Conservation (phyloP, 2,888 invertebrate genomes). For the Philereme transversata region DNA sequence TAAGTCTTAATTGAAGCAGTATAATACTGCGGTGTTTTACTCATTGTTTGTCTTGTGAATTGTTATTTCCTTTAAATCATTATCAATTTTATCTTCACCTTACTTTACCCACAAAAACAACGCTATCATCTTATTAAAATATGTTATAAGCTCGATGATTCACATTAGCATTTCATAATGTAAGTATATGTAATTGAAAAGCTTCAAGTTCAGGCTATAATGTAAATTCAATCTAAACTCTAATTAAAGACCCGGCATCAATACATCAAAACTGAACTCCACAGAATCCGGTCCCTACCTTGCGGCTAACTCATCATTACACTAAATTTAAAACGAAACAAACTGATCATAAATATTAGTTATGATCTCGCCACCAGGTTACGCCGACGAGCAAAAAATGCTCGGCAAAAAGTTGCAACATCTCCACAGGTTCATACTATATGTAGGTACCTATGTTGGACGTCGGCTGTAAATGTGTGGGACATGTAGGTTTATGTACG, state of each 20-base stretch:
- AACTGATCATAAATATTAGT: constrained; percentile 72
- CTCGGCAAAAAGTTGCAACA: constrained; percentile 51
- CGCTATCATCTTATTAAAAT: too few relatives aligned
- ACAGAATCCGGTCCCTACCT: constrained; percentile 30
- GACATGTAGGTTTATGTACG: constrained; percentile 11
- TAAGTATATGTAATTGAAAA: too few relatives aligned
- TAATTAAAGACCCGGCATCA: constrained; percentile 25
- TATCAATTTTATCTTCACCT: too few relatives aligned
- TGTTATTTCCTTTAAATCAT: too few relatives aligned
- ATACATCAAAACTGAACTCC: constrained; percentile 36
- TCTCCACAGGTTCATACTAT: constrained; percentile 15
- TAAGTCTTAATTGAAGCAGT: too few relatives aligned
- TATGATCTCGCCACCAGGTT: constrained; percentile 68
- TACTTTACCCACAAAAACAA: too few relatives aligned
- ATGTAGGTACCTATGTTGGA: constrained; percentile 14
- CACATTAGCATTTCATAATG: too few relatives aligned
- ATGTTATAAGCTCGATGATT: too few relatives aligned
- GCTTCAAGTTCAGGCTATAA: constrained; percentile 5
- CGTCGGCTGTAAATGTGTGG: constrained; percentile 21
- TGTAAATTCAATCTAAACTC: constrained; percentile 27
- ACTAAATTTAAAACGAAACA: constrained; percentile 73
- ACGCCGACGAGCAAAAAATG: constrained; percentile 62
- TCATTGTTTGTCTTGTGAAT: too few relatives aligned
- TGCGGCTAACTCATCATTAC: constrained; percentile 61
- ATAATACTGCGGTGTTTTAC: too few relatives aligned